Conservation (phyloP, 2,888 invertebrate species). For the Morinoia aosen region DNA sequence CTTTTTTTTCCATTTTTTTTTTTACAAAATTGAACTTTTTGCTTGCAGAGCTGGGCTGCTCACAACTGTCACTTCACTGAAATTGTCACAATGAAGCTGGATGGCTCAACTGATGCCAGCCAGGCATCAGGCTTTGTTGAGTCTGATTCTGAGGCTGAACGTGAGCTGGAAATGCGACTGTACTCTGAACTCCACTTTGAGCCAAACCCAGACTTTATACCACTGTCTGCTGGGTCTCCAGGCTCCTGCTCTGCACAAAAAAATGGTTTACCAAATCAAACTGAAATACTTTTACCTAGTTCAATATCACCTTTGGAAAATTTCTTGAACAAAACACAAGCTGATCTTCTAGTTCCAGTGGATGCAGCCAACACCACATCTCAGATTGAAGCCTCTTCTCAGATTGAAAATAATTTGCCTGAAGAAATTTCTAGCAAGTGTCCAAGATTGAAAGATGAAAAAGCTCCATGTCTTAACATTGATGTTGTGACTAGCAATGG, state of each 20-base stretch:
- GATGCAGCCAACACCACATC: background rate
- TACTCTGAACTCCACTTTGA: slow-evolving; percentile 20
- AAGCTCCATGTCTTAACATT: background rate
- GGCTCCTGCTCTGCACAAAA: background rate
- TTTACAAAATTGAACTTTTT: background rate
- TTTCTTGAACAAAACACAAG: background rate
- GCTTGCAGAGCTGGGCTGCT: background rate
- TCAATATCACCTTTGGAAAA: background rate
- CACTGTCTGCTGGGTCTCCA: background rate
- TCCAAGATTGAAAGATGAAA: background rate
- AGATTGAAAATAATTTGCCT: background rate
- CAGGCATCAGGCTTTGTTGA: background rate
- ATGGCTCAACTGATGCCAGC: background rate
- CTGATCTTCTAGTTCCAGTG: background rate
- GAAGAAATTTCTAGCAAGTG: background rate
- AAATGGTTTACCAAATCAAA: background rate
- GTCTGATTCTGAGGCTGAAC: slow-evolving; percentile 6
- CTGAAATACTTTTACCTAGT: background rate
- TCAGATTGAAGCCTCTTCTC: background rate
- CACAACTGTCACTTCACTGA: background rate
- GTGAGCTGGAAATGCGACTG: background rate
- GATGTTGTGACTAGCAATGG: background rate
- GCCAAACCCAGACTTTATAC: slow-evolving; percentile 28
- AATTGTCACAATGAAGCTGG: background rate
- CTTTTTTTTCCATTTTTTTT: too few relatives aligned